A percentile compares a stretch with the other conserved stretches of the same genome.
Evolutionary conservation across 1,140 invertebrate species (phyloP).

Genomic region (Drosophila yakuba): DNA sequence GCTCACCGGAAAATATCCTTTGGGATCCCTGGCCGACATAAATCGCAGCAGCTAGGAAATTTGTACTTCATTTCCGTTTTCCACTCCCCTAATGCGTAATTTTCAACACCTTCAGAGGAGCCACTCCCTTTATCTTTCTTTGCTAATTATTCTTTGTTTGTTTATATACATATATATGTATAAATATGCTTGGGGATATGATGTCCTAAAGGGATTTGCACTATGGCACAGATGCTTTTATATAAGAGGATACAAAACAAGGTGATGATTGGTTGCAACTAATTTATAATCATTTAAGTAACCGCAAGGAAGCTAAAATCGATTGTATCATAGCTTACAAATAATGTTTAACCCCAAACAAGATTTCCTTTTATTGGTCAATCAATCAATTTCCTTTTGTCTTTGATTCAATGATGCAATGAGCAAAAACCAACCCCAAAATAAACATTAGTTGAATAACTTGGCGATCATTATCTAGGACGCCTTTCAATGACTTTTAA

Average conservation of each 20-base stretch:
- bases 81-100: slow-evolving; percentile 58
- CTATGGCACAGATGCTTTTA: neutral
- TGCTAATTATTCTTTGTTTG: slow-evolving; percentile 77
- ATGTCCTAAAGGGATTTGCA: slow-evolving; percentile 2
- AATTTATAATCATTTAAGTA: neutral
- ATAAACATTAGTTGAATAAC: slow-evolving; percentile 11
- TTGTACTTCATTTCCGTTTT: slow-evolving; percentile 73
- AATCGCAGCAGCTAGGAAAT: slow-evolving; percentile 61
- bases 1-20: slow-evolving; percentile 36
- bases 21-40: slow-evolving; percentile 38
- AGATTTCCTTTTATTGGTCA: slow-evolving; percentile 1
- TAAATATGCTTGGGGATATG: neutral
- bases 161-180: slow-evolving; percentile 24
- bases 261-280: neutral
- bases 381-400: too few species aligned
- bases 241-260: neutral
- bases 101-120: slow-evolving; percentile 54
- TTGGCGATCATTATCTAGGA: slow-evolving; percentile 34
- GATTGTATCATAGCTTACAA: neutral
- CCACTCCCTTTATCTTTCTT: slow-evolving; percentile 30
- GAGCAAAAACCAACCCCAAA: slow-evolving; percentile 21
- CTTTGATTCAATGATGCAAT: slow-evolving; percentile 9
- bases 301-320: too few species aligned
- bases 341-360: neutral
- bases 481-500: slow-evolving; percentile 47